Evolutionary conservation across 1,140 invertebrate species (phyloP).

Genomic region (Platorchestia sp.): DNA sequence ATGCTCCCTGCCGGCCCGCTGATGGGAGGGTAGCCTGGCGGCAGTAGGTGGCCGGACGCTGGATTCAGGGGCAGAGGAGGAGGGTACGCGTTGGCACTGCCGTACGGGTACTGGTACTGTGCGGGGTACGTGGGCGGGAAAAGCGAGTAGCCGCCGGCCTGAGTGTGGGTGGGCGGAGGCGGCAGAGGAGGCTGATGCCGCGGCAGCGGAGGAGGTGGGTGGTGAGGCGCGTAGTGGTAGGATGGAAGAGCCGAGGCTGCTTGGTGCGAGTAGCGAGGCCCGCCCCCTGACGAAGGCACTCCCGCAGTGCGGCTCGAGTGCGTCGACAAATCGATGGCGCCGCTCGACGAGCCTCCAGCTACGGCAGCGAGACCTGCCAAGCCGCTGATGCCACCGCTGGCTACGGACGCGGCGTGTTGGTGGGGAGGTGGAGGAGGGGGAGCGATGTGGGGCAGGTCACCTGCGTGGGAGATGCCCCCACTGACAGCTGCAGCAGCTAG

Average conservation of each 20-base stretch:
- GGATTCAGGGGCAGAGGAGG: conserved; percentile 14
- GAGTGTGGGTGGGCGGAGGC: conserved; percentile 10
- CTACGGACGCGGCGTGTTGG: background rate
- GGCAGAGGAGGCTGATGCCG: background rate
- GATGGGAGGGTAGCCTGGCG: background rate
- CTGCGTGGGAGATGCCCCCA: background rate
- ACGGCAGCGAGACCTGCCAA: conserved; percentile 12
- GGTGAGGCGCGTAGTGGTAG: conserved; percentile 27
- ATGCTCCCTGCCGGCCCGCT: background rate
- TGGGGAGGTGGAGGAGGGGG: background rate
- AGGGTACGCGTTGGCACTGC: background rate
- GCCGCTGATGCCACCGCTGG: background rate
- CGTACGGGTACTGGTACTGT: conserved; percentile 41
- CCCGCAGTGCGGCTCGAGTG: conserved; percentile 33
- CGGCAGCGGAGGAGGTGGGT: background rate
- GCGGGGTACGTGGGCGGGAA: conserved; percentile 22
- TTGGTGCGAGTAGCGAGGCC: conserved; percentile 18
- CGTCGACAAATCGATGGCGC: conserved; percentile 26
- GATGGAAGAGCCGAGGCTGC: conserved; percentile 30
- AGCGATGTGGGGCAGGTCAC: background rate
- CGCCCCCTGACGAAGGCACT: background rate
- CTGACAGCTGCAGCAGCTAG: background rate
- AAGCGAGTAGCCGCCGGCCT: background rate
- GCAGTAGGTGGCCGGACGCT: background rate
- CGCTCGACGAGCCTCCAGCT: conserved; percentile 37